Evolutionary conservation across 2,113 vertebrate species (phyloP).

Genomic region (Centropus bengalensis): DNA sequence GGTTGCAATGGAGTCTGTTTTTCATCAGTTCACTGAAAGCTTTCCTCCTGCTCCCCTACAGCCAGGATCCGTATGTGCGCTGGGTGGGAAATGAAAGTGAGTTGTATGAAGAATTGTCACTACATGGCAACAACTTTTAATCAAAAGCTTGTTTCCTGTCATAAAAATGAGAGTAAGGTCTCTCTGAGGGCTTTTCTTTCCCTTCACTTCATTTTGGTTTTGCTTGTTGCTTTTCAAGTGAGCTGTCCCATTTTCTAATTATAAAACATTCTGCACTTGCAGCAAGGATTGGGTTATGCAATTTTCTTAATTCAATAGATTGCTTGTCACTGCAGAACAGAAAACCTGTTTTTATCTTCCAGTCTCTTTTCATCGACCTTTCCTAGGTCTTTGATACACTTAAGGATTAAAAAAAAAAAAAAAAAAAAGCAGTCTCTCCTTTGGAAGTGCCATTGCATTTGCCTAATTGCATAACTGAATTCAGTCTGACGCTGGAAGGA

Average conservation of each 20-base stretch:
- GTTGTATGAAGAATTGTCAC: background rate
- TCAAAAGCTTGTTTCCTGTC: background rate
- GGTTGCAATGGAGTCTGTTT: background rate
- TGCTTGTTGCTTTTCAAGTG: constrained; percentile 33
- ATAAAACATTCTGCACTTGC: constrained; percentile 20
- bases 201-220: background rate
- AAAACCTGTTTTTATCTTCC: background rate
- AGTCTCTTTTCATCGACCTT: background rate
- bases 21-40: background rate
- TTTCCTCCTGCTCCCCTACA: background rate
- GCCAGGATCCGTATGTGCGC: background rate
- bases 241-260: constrained; percentile 52
- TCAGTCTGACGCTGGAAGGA: background rate
- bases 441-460: background rate
- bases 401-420: no score
- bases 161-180: background rate
- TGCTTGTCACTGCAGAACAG: constrained; percentile 5
- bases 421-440: background rate
- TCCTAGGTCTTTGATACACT: background rate
- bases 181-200: background rate
- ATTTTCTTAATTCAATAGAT: background rate
- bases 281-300: background rate
- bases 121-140: background rate
- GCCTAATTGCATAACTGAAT: background rate
- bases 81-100: background rate